These are phyloP conservation scores for Nephila pilipes DNA, from an alignment of 1,140 invertebrate genomes.

Conservation along the genomic window DNA sequence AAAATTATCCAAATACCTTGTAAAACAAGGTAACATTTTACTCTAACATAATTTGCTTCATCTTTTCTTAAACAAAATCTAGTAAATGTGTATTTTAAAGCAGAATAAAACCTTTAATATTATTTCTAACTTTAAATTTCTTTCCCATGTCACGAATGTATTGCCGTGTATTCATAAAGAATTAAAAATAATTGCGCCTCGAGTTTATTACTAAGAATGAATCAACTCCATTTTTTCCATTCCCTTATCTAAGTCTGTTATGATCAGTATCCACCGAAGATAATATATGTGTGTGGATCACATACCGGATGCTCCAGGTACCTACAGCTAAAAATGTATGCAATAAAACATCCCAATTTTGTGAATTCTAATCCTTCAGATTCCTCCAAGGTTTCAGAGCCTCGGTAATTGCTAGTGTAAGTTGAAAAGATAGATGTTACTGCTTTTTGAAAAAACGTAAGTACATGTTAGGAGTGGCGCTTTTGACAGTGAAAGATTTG, in stretches of 20 bases:
- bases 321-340: conserved; percentile 43
- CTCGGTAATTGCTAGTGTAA: conserved; percentile 61
- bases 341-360: conserved; percentile 65
- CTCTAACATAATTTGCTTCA: no score
- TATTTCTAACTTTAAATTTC: no score
- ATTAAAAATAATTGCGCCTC: background rate
- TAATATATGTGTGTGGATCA: background rate
- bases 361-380: conserved; percentile 39
- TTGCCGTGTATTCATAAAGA: background rate
- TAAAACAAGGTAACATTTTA: no score
- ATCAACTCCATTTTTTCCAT: background rate
- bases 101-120: no score
- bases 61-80: no score
- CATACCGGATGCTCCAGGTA: background rate
- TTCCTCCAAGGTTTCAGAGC: conserved; percentile 4
- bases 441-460: conserved; percentile 66
- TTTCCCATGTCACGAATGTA: background rate
- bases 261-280: background rate
- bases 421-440: conserved; percentile 60
- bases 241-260: background rate
- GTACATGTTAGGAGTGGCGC: conserved; percentile 27
- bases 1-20: no score
- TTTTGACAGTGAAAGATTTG: conserved; percentile 55
- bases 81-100: no score
- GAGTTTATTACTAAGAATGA: background rate